phyloP scores from a whole-genome alignment of 2,888 invertebrate species.

The Ectemnius cavifrons region DNA sequence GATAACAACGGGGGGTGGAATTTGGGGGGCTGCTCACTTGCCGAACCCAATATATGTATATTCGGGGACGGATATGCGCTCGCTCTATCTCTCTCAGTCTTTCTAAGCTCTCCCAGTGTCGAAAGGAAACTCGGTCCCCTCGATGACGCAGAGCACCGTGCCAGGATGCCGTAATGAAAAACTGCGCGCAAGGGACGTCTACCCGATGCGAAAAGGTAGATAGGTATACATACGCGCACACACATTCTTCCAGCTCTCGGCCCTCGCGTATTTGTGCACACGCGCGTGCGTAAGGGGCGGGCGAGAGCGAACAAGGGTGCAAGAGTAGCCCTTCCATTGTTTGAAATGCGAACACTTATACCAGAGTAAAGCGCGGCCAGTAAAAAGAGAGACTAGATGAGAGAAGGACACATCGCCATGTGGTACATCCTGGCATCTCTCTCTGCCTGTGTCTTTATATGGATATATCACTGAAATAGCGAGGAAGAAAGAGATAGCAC shows the following conservation, averaged over 20 bases:
- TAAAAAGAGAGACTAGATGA: conserved; percentile 42
- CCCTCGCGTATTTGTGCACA: conserved; percentile 24
- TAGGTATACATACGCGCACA: conserved; percentile 33
- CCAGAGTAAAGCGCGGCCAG: conserved; percentile 52
- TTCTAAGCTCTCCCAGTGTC: neutral
- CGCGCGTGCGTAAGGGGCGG: conserved; percentile 48
- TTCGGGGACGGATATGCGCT: conserved; percentile 19
- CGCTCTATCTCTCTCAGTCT: neutral
- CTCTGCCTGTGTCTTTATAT: neutral
- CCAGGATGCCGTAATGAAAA: conserved; percentile 62
- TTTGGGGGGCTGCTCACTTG: conserved; percentile 32
- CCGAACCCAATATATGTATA: conserved; percentile 30
- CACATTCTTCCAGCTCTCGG: conserved; percentile 3
- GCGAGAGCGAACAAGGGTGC: conserved; percentile 43
- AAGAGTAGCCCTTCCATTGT: conserved; percentile 67
- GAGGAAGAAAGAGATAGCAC: neutral
- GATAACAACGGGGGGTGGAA: neutral
- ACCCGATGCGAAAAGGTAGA: conserved; percentile 55
- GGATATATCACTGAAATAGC: too few relatives aligned
- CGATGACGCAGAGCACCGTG: conserved; percentile 33
- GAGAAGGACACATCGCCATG: conserved; percentile 40
- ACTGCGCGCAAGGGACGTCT: conserved; percentile 48
- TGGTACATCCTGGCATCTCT: too few relatives aligned
- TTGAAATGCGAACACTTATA: conserved; percentile 70
- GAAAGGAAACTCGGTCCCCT: conserved; percentile 47